These are phyloP conservation scores for Actinopyga echinites DNA, from an alignment of 53 echinoderm and acorn worm genomes.

Conservation along the genomic window DNA sequence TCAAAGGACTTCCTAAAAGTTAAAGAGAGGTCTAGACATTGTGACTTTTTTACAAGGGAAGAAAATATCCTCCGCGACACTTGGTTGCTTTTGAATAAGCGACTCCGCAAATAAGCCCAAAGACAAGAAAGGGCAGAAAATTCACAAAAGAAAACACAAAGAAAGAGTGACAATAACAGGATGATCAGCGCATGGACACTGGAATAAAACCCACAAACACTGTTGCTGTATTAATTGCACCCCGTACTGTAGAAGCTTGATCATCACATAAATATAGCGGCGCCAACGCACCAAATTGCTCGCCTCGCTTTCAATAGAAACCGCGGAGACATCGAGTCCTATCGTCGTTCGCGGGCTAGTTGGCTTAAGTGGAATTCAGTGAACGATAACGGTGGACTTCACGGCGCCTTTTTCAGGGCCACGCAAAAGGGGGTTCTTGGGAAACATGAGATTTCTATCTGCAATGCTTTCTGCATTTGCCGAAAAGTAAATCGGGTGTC, in stretches of 20 bases:
- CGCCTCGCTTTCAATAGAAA: conserved; percentile 72
- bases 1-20: not conserved
- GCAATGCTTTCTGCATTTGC: too few species aligned
- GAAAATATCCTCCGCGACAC: conserved; percentile 5
- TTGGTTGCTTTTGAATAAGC: not conserved
- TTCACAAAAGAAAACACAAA: conserved; percentile 23
- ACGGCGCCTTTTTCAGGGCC: conserved; percentile 48
- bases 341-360: conserved; percentile 33
- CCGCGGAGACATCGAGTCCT: conserved; percentile 36
- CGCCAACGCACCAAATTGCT: conserved; percentile 83
- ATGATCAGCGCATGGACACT: conserved; percentile 5
- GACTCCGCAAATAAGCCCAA: conserved; percentile 27
- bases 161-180: conserved; percentile 23
- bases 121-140: conserved; percentile 26
- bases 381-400: conserved; percentile 22
- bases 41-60: conserved; percentile 22
- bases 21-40: conserved; percentile 27
- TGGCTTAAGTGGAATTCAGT: conserved; percentile 33
- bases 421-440: conserved; percentile 20
- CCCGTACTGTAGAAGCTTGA: conserved; percentile 32
- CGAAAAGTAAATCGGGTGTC: too few species aligned
- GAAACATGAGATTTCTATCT: conserved; percentile 6
- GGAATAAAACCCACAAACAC: conserved; percentile 50
- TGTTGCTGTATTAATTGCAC: conserved; percentile 75
- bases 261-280: conserved; percentile 90